A percentile compares a stretch with the other conserved stretches of the same genome.
Conservation (phyloP, 2,797 vertebrate genomes). For the Dendrocincla fuliginosa region DNA sequence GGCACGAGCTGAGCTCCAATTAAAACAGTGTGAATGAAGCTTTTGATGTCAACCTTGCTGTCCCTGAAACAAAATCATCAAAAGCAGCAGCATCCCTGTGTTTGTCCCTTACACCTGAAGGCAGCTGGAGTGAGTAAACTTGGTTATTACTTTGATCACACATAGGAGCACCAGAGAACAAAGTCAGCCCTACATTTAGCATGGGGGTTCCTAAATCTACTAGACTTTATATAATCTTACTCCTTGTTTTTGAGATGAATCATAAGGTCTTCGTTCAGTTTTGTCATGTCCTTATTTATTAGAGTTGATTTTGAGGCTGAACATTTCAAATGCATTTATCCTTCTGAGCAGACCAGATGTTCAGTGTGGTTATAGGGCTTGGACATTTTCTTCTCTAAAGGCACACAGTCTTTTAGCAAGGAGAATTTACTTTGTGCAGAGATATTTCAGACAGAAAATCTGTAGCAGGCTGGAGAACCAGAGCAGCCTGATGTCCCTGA, state of each 20-base stretch:
- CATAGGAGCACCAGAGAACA: background rate
- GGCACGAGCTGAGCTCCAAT: background rate
- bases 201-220: background rate
- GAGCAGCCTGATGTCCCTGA: background rate
- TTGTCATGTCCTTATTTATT: background rate
- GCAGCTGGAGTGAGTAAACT: background rate
- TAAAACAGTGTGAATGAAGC: background rate
- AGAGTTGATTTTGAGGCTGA: background rate
- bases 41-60: background rate
- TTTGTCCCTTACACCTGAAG: background rate
- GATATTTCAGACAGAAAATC: background rate
- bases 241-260: background rate
- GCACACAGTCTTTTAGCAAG: background rate
- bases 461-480: background rate
- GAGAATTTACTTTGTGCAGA: background rate
- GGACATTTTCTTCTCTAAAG: background rate
- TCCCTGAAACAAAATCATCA: background rate
- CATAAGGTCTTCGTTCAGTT: background rate
- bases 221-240: background rate
- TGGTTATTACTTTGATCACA: background rate
- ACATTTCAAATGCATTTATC: background rate
- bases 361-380: background rate
- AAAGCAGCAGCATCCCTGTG: background rate
- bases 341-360: background rate
- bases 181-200: background rate